These are phyloP conservation scores for Meriones unguiculatus DNA, from an alignment of 2,113 vertebrate genomes.

Conservation along the genomic window DNA sequence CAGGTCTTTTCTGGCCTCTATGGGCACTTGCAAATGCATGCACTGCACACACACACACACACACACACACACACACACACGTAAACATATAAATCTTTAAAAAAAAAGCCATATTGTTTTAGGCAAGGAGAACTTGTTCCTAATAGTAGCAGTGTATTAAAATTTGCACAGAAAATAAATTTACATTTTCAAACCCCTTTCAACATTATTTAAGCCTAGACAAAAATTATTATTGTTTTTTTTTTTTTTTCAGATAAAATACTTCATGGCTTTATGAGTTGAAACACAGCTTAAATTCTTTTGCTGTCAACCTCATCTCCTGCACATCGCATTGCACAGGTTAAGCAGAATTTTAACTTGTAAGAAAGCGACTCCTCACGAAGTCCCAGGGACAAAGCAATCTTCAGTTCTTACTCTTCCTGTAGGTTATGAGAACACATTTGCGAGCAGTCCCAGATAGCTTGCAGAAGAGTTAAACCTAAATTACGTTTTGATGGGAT, in stretches of 20 bases:
- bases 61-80: neutral
- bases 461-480: neutral
- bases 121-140: neutral
- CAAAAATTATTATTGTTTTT: neutral
- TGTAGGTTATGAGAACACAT: neutral
- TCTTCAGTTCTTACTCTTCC: neutral
- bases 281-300: neutral
- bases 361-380: neutral
- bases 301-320: neutral
- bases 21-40: too few relatives aligned
- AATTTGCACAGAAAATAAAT: neutral
- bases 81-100: neutral
- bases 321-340: neutral
- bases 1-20: neutral
- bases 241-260: neutral
- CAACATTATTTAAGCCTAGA: neutral
- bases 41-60: neutral
- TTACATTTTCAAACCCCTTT: neutral
- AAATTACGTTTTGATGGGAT: neutral
- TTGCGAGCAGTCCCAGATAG: neutral
- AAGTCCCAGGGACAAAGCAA: neutral
- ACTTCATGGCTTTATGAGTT: neutral
- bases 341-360: neutral
- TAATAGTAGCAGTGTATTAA: neutral
- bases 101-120: neutral